phyloP scores from a whole-genome alignment of 2,113 vertebrate genomes.

The Anas platyrhynchos region DNA sequence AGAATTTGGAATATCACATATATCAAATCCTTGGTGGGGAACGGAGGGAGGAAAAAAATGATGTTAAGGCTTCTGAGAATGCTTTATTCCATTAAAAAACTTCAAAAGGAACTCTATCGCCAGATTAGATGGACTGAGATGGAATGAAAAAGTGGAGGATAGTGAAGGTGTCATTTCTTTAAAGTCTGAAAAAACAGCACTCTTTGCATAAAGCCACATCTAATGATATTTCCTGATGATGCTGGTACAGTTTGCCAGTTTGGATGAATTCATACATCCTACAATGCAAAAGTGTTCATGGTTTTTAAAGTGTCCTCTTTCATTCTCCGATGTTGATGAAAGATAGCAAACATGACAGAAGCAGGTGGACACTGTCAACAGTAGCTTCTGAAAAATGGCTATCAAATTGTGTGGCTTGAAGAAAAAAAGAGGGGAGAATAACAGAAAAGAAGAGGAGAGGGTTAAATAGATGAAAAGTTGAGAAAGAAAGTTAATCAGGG shows the following conservation, averaged over 20 bases:
- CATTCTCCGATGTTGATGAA: not conserved
- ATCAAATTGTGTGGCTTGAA: not conserved
- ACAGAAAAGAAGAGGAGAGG: not conserved
- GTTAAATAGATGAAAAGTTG: not conserved
- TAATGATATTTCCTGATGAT: not conserved
- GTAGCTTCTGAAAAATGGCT: not conserved
- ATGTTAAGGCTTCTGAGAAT: not conserved
- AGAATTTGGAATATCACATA: not conserved
- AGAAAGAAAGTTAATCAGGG: not conserved
- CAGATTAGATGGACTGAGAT: not conserved
- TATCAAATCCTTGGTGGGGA: not conserved
- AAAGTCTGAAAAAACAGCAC: not conserved
- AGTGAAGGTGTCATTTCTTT: not conserved
- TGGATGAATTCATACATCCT: not conserved
- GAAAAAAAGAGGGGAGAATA: not conserved
- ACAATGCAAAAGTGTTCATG: not conserved
- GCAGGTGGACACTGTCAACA: not conserved
- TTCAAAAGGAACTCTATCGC: not conserved
- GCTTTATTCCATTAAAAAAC: not conserved
- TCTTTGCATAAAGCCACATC: not conserved
- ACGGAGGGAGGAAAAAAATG: rapidly evolving
- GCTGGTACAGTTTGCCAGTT: not conserved
- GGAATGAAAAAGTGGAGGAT: not conserved
- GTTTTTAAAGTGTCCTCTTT: not conserved
- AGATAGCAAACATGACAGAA: not conserved